Base-by-base conservation (phyloP, 1,140 invertebrate species). In the Zaprionus capensis region DNA sequence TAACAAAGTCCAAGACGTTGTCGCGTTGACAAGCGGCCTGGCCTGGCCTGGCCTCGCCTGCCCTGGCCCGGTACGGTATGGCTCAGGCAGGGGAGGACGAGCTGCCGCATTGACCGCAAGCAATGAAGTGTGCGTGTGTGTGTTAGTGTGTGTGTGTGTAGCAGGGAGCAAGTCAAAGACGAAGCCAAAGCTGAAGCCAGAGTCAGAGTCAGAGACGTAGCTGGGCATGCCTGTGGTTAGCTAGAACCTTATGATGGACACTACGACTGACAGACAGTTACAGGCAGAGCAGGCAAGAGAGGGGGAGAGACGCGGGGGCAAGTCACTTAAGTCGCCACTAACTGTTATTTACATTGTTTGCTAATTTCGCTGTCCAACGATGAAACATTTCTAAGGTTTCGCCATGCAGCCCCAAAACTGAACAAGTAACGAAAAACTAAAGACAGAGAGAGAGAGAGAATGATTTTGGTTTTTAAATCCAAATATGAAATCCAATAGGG, bases 331-430 rank as follows among this genome's bases (percentile, higher is more conserved):
- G 81, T 90, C 80, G 76, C 79, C 69, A 72, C 85, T 90, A 90
- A 90, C 85, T 76, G 85, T 90, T 90, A 90, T 90, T 90, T 90
- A 85, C 86, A 90, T 90, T 90, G 86, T 76, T 69, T 62, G 67
- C 80, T 90, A 91, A 90, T 90, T 86, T 91, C 71, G 15, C 78
- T 72, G 72, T 59, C 53, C 63, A 46, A 73, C 66, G 57, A 74
- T 62, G 68, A 44, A 62, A 64, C 41, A 79, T 80, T 91, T 78
- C 65, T 82, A 85, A 57, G 82, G 85, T 77, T 90, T 90, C 82
- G 51, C 76, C 31, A 26, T 28, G 28, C 51, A 44, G 22, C 55
- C 41, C 44, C 41, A 31, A 53, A 38, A 66, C 46, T n/a, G 20
- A 51, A 24, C 4, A 51, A 17, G 5, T n/a, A 9, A 46, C 31